These are phyloP conservation scores for Enteromius unitaeniatus DNA, from an alignment of 2,797 vertebrate genomes.

Conservation along the genomic window DNA sequence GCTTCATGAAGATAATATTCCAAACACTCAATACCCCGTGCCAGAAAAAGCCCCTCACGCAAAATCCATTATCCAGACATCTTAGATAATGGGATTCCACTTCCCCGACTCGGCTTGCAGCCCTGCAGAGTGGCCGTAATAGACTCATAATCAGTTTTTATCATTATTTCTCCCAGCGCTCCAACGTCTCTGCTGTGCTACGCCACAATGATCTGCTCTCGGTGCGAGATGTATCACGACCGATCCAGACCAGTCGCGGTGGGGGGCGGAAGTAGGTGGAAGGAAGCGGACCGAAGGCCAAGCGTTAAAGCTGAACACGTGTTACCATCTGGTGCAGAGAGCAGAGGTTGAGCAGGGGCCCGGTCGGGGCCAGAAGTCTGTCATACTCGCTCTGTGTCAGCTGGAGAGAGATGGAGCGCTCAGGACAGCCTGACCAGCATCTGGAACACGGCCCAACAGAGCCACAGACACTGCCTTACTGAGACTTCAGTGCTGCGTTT, in stretches of 20 bases:
- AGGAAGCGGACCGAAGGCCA: neutral
- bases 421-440: neutral
- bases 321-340: conserved; percentile 53
- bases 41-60: conserved; percentile 57
- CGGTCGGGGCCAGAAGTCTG: conserved; percentile 16
- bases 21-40: conserved; percentile 59
- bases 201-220: conserved; percentile 8
- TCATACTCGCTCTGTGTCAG: conserved; percentile 11
- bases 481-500: neutral
- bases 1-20: conserved; percentile 62
- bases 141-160: conserved; percentile 67
- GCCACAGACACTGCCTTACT: neutral
- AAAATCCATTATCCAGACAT: conserved; percentile 69
- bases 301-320: conserved; percentile 42
- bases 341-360: conserved; percentile 8
- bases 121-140: conserved; percentile 66
- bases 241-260: neutral
- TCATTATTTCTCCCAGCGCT: conserved; percentile 59
- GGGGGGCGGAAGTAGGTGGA: conserved; percentile 17
- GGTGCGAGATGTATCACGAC: neutral
- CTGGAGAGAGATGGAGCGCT: conserved; percentile 10
- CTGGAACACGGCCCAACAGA: neutral
- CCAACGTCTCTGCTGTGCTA: conserved; percentile 46
- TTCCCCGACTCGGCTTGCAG: conserved; percentile 46
- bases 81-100: conserved; percentile 65